These are phyloP conservation scores for Leuciscus idus DNA, from an alignment of 2,113 vertebrate genomes.

Conservation along the genomic window DNA sequence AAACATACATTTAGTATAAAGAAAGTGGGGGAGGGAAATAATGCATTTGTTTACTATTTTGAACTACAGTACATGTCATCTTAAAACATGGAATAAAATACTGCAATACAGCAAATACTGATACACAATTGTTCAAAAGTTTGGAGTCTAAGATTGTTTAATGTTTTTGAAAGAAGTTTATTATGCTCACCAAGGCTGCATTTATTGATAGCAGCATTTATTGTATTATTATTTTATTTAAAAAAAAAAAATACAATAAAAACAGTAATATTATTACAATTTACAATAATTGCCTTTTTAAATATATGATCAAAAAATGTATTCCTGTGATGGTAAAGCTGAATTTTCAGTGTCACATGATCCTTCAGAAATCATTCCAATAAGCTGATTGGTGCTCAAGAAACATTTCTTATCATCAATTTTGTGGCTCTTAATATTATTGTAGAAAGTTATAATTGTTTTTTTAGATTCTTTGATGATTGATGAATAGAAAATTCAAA, in stretches of 20 bases:
- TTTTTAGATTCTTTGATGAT: background rate
- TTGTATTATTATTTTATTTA: background rate
- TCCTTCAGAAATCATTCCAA: background rate
- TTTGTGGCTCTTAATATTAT: too few relatives aligned
- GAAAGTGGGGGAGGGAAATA: too few relatives aligned
- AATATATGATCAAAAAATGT: background rate
- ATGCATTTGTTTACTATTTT: too few relatives aligned
- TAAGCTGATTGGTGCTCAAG: background rate
- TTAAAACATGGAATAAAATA: too few relatives aligned
- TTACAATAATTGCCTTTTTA: background rate
- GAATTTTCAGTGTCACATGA: background rate
- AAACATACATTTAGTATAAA: too few relatives aligned
- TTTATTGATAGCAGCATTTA: background rate
- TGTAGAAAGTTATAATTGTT: too few relatives aligned
- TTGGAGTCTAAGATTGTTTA: too few relatives aligned
- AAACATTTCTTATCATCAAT: background rate
- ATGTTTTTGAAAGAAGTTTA: background rate
- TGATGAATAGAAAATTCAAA: background rate
- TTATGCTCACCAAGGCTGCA: background rate
- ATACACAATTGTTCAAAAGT: too few relatives aligned
- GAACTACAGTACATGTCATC: too few relatives aligned
- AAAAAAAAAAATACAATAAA: background rate
- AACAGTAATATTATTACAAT: background rate
- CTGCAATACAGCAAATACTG: too few relatives aligned
- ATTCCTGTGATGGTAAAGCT: background rate